Evolutionary conservation across 2,797 vertebrate species (phyloP).

Genomic region (Tenualosa ilisha): DNA sequence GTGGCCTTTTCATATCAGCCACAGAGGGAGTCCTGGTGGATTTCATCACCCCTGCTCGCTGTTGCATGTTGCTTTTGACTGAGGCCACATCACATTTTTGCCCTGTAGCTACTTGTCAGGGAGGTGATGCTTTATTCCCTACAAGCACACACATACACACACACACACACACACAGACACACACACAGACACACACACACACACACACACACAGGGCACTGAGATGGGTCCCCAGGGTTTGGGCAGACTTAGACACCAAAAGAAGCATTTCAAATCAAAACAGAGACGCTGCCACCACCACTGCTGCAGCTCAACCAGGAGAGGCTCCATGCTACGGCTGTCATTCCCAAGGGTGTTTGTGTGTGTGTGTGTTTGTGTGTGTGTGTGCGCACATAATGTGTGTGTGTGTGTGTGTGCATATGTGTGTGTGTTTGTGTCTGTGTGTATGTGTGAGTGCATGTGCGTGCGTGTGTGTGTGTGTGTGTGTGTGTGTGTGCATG

Average conservation of each 20-base stretch:
- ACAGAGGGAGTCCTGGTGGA: not conserved
- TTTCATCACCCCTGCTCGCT: not conserved
- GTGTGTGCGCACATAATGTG: not conserved
- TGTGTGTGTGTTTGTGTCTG: not conserved
- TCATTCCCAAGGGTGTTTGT: not conserved
- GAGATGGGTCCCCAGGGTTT: not conserved
- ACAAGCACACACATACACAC: not conserved
- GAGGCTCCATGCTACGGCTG: not conserved
- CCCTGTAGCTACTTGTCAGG: conserved; percentile 3
- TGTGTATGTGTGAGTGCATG: not conserved
- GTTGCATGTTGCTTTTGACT: conserved; percentile 3
- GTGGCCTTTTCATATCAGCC: not conserved
- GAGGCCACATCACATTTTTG: not conserved
- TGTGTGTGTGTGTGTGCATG: no score
- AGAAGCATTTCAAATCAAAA: conserved; percentile 19
- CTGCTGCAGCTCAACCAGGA: not conserved
- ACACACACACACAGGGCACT: not conserved
- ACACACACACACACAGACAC: not conserved
- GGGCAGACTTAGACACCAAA: not conserved
- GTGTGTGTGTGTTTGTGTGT: conserved; percentile 3
- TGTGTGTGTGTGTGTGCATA: not conserved
- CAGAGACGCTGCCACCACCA: not conserved
- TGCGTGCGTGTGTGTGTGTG: not conserved
- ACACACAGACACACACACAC: conserved; percentile 32
- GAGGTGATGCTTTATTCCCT: not conserved